Percentiles rank a stretch among this genome's conserved stretches.
Conservation (phyloP, 2,113 vertebrate genomes). For the Hippopotamus amphibius region DNA sequence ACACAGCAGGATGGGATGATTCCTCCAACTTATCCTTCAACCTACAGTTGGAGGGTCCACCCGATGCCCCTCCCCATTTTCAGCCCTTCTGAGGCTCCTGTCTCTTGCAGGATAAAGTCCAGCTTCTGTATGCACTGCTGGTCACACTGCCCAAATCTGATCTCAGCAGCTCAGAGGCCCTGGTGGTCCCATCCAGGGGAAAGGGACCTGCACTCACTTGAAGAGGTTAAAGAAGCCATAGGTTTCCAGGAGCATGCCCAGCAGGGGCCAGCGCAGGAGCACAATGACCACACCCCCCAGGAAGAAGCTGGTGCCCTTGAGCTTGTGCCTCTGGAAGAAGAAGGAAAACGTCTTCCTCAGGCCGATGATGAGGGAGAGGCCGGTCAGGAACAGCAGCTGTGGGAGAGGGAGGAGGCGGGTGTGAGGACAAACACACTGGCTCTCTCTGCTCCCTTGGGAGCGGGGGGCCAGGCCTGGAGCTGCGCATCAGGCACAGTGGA, state of each 20-base stretch:
- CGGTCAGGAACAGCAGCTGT: slow-evolving; percentile 92
- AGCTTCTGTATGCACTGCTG: background rate
- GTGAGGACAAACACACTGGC: fast-evolving
- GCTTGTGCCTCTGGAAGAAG: slow-evolving; percentile 94
- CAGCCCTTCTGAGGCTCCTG: background rate
- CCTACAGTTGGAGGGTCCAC: background rate
- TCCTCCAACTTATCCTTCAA: background rate
- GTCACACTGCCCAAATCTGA: background rate
- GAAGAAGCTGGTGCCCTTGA: slow-evolving; percentile 93
- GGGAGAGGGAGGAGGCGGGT: background rate
- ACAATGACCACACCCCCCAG: slow-evolving; percentile 91
- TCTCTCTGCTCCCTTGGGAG: fast-evolving
- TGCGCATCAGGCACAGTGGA: fast-evolving
- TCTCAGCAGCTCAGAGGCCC: background rate
- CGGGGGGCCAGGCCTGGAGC: fast-evolving
- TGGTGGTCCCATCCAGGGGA: background rate
- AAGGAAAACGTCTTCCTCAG: slow-evolving; percentile 90
- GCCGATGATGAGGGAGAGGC: slow-evolving; percentile 92
- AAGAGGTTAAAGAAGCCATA: slow-evolving; percentile 94
- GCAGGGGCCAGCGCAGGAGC: slow-evolving; percentile 92
- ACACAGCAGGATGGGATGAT: background rate
- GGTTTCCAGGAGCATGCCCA: slow-evolving; percentile 92
- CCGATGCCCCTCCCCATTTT: background rate
- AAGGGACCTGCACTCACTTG: slow-evolving; percentile 83
- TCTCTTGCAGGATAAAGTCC: background rate